Conservation (phyloP, 1,140 invertebrate genomes). For the Cardiocondyla obscurior region DNA sequence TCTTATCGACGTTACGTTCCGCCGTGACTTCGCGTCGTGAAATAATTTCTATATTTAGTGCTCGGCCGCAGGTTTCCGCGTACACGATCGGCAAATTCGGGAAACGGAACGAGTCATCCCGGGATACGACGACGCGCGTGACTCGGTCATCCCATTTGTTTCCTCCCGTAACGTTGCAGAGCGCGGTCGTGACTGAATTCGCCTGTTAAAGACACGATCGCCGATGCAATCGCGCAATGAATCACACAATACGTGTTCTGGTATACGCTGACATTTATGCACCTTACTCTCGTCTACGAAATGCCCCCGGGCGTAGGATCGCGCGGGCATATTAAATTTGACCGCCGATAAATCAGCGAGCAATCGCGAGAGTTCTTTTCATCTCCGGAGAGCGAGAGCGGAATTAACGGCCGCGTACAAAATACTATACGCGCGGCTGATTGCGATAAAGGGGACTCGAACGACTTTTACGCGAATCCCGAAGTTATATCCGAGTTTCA, state of each 20-base stretch:
- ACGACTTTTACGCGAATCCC: neutral
- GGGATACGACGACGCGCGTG: slow-evolving; percentile 1
- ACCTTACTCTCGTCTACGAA: slow-evolving; percentile 15
- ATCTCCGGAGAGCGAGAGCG: neutral
- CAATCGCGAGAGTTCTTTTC: neutral
- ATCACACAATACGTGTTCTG: slow-evolving; percentile 41
- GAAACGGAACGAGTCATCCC: slow-evolving; percentile 56
- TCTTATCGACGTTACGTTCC: slow-evolving; percentile 38
- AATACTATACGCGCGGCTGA: neutral
- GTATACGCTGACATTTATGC: slow-evolving; percentile 33
- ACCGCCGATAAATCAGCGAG: neutral
- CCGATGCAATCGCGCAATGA: slow-evolving; percentile 37
- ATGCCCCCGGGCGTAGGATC: neutral
- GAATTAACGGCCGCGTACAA: neutral
- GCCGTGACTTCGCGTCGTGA: slow-evolving; percentile 36
- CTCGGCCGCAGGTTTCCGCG: slow-evolving; percentile 22
- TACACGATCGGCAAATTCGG: slow-evolving; percentile 52
- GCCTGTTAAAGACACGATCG: slow-evolving; percentile 41
- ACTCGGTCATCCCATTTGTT: slow-evolving; percentile 30
- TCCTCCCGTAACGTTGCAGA: neutral
- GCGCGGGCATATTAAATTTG: slow-evolving; percentile 4
- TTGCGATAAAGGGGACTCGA: neutral
- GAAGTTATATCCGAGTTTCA: neutral
- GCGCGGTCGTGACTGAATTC: slow-evolving; percentile 17
- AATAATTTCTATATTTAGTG: slow-evolving; percentile 73